Conservation (phyloP, 2,888 invertebrate species). For the Callinectes sapidus region DNA sequence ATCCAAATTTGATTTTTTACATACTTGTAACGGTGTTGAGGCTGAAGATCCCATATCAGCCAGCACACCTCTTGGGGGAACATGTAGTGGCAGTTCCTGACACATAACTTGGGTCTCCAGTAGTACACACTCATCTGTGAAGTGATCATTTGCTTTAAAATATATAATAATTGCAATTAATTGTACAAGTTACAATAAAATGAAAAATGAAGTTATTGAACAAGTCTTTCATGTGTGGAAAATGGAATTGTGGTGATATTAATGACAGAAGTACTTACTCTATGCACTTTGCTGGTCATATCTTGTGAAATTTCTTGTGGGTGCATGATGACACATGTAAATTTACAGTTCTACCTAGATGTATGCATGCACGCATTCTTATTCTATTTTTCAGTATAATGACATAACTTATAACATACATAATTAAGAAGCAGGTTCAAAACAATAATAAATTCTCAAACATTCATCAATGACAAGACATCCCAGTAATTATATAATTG, state of each 20-base stretch:
- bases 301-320: neutral
- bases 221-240: neutral
- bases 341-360: neutral
- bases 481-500: neutral
- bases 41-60: conserved; percentile 58
- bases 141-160: neutral
- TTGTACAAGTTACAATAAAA: too few species aligned
- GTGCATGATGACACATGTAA: neutral
- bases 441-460: neutral
- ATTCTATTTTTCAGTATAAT: neutral
- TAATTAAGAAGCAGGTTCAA: neutral
- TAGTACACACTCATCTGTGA: conserved; percentile 69
- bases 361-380: neutral
- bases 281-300: neutral
- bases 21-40: conserved; percentile 54
- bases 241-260: neutral
- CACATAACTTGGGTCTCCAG: conserved; percentile 71
- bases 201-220: too few species aligned
- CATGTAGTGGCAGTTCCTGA: conserved; percentile 63
- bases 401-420: neutral
- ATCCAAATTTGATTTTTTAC: neutral
- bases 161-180: neutral
- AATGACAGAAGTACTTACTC: conserved; percentile 5
- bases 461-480: neutral
- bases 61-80: conserved; percentile 67